Base-by-base conservation (phyloP, 2,797 vertebrate genomes). In the Enteromius argenteus region DNA sequence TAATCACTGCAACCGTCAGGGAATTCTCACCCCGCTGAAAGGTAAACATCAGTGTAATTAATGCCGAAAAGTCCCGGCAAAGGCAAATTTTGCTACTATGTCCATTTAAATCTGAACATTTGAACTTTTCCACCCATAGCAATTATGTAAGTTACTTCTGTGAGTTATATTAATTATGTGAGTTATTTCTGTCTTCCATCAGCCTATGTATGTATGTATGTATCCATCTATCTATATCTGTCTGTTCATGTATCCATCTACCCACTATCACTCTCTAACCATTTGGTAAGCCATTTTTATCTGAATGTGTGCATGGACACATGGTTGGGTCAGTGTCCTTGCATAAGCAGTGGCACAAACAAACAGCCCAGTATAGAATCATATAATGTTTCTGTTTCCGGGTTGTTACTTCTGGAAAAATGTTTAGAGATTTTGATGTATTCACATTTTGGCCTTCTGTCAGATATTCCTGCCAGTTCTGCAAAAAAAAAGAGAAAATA, bases 1-100 rank as follows among this genome's bases (percentile, higher is more conserved):
- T 72, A 68, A 86, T 84, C 84, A 83, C 78, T 19, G 23, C 76
- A 86, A 84, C 67, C 84, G 79, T 76, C 64, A 62, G 82, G 39
- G 80, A 80, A 83, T 74, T 83, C 72, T 81, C 78, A 73, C 74
- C 81, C 79, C 9, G n/a, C 71, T 69, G n/a, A 42, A 83, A 68
- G 51, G 82, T 83, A 81, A 85, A 75, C 56, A 76, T 37, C 42
- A 78, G 58, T 66, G 66, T 71, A 73, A 83, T 56, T 46, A 81
- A 86, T 80, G 51, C 67, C 58, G 23, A 49, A 67, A 58, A 74
- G 9, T 35, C 23, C 72, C 37, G 56, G 56, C 69, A 76, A 64
- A 49, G 44, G 68, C 39, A 83, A 44, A 4, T 39, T 76, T 64
- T 81, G 11, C 67, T 53, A 19, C 32, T 53, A 78, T 37, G 60